Evolutionary conservation across 2,113 vertebrate genomes (phyloP).

Genomic region (Tragulus kanchil): DNA sequence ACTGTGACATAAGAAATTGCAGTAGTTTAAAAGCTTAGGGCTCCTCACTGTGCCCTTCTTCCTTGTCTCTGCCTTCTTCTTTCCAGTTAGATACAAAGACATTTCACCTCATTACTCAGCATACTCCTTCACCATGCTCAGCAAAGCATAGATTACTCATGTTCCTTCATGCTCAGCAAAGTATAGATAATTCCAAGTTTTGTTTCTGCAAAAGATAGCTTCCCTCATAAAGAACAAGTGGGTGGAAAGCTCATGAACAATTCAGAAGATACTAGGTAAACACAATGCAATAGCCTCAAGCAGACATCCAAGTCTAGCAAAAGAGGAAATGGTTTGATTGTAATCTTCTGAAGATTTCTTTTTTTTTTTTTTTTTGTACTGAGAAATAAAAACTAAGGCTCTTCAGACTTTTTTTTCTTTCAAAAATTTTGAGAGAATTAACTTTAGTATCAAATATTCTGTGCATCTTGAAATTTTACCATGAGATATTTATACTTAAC

Average conservation of each 20-base stretch:
- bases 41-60: neutral
- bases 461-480: neutral
- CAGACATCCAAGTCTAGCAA: neutral
- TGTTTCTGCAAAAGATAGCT: conserved; percentile 8
- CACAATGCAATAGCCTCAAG: neutral
- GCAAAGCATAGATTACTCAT: neutral
- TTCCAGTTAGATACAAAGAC: neutral
- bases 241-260: neutral
- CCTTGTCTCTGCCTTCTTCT: neutral
- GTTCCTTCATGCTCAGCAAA: neutral
- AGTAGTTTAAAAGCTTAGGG: neutral
- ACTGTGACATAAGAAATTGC: neutral
- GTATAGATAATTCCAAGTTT: neutral
- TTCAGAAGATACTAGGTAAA: conserved; percentile 49
- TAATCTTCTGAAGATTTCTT: neutral
- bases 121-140: neutral
- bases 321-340: neutral
- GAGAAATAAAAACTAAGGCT: neutral
- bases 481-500: neutral
- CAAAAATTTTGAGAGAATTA: neutral
- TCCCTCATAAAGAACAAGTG: neutral
- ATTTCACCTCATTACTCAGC: neutral
- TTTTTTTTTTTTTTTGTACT: neutral
- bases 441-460: conserved; percentile 53
- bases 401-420: neutral